Evolutionary conservation across 2,797 vertebrate genomes (phyloP).

Genomic region (Morus bassanus): DNA sequence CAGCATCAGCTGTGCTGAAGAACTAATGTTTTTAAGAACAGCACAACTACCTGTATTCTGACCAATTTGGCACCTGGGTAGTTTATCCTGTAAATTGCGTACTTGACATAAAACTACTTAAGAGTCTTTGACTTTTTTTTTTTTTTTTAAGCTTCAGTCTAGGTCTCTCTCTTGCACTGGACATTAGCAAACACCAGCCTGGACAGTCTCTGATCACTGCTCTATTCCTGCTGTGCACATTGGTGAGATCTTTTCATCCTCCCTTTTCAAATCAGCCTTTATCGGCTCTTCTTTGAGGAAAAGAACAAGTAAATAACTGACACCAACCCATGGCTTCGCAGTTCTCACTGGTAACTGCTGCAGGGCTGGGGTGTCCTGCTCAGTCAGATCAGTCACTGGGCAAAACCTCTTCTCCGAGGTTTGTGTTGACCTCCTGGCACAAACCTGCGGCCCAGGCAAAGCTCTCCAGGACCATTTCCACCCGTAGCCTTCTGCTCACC

Average conservation of each 20-base stretch:
- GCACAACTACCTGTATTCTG: neutral
- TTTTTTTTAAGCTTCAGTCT: neutral
- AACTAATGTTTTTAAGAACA: neutral
- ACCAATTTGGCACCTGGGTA: neutral
- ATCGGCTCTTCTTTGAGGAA: neutral
- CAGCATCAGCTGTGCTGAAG: neutral
- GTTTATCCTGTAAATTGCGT: neutral
- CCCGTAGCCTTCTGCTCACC: conserved; percentile 67
- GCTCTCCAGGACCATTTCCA: neutral
- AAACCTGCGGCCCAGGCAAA: neutral
- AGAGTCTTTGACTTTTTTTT: neutral
- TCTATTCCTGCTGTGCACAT: neutral
- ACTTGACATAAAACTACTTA: neutral
- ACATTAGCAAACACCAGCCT: neutral
- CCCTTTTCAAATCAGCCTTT: neutral
- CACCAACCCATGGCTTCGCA: neutral
- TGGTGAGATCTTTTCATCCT: neutral
- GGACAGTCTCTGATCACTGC: neutral
- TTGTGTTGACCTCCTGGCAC: neutral
- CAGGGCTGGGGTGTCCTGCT: neutral
- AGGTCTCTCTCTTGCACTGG: neutral
- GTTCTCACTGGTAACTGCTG: neutral
- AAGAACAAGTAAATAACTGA: accelerated
- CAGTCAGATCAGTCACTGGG: neutral
- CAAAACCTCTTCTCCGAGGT: neutral